phyloP scores from a whole-genome alignment of 2,113 vertebrate genomes.

The Grammomys dolichurus region DNA sequence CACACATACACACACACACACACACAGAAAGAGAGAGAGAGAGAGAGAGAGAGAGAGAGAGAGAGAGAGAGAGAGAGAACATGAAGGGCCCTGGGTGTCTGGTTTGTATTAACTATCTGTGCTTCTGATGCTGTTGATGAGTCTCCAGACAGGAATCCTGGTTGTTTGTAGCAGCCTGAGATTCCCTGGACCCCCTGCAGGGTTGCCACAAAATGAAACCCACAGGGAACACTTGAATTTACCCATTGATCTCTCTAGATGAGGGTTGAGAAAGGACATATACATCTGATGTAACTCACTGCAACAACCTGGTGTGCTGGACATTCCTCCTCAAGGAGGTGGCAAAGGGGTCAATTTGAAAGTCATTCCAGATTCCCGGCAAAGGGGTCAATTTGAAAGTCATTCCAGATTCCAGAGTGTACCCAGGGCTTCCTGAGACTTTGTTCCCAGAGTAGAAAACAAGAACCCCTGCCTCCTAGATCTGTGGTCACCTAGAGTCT shows the following conservation, averaged over 20 bases:
- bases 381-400: fast-evolving
- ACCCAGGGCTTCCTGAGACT: background rate
- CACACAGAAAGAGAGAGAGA: too few species aligned
- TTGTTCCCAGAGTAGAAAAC: background rate
- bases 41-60: too few species aligned
- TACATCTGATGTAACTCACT: background rate
- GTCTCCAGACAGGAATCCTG: background rate
- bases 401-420: too few species aligned
- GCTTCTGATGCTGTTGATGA: background rate
- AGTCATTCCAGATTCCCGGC: too few species aligned
- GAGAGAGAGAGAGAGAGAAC: too few species aligned
- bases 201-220: fast-evolving
- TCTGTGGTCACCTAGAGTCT: background rate
- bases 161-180: constrained; percentile 47
- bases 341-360: fast-evolving
- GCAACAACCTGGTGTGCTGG: background rate
- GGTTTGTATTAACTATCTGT: fast-evolving
- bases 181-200: background rate
- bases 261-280: background rate
- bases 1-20: too few species aligned
- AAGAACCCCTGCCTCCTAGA: background rate
- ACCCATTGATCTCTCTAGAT: background rate
- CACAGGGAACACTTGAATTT: fast-evolving
- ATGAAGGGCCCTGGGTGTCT: fast-evolving
- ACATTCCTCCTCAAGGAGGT: fast-evolving